Evolutionary conservation across 2,888 invertebrate genomes (phyloP).

Genomic region (Polymixis lichenea): DNA sequence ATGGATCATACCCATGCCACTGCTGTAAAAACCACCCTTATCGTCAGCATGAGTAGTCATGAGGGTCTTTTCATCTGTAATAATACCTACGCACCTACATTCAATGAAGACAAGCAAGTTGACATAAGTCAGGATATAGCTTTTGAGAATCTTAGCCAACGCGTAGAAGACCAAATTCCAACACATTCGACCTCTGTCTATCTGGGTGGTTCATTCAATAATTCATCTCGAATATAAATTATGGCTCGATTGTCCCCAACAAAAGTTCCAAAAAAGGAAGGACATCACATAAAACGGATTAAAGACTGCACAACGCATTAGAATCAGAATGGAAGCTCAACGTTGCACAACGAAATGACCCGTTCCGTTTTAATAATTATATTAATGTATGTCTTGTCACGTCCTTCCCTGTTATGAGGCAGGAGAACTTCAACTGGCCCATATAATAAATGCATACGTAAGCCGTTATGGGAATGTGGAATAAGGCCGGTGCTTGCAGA

Average conservation of each 20-base stretch:
- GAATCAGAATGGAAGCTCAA: constrained; percentile 45
- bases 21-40: not conserved
- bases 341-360: constrained; percentile 48
- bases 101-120: not conserved
- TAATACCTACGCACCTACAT: not conserved
- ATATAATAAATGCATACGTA: constrained; percentile 44
- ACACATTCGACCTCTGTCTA: not conserved
- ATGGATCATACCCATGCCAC: too few species aligned
- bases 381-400: constrained; percentile 58
- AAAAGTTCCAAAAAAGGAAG: not conserved
- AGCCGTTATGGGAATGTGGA: constrained; percentile 34
- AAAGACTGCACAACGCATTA: constrained; percentile 30
- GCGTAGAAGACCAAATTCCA: not conserved
- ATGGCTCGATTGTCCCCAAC: not conserved
- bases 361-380: constrained; percentile 45
- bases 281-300: constrained; percentile 30
- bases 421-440: constrained; percentile 33
- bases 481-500: constrained; percentile 22
- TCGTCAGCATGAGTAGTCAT: not conserved
- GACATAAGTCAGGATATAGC: not conserved
- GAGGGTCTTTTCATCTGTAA: not conserved
- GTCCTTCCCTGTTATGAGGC: constrained; percentile 24
- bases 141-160: not conserved
- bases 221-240: not conserved
- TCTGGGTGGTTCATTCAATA: not conserved